phyloP scores from a whole-genome alignment of 2,888 invertebrate genomes.

The Harpalus rufipes region DNA sequence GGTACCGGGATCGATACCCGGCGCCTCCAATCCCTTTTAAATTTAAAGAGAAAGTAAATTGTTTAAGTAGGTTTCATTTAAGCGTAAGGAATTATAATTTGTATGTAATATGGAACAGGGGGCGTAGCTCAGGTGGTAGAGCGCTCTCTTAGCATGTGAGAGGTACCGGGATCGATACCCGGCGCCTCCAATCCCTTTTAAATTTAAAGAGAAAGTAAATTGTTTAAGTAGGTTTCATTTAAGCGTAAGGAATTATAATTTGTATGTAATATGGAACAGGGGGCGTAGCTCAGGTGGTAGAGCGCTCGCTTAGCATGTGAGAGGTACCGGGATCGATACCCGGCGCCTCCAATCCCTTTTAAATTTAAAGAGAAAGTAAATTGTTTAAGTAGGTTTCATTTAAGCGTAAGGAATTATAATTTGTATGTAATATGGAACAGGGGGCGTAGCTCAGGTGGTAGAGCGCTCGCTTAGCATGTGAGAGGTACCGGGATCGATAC shows the following conservation, averaged over 20 bases:
- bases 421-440: too few relatives aligned
- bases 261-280: slow-evolving; percentile 30
- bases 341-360: slow-evolving; percentile 74
- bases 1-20: slow-evolving; percentile 80
- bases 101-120: slow-evolving; percentile 57
- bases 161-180: slow-evolving; percentile 80
- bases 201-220: too few relatives aligned
- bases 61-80: too few relatives aligned
- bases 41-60: too few relatives aligned
- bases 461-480: slow-evolving; percentile 81
- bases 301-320: slow-evolving; percentile 81
- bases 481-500: slow-evolving; percentile 81
- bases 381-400: too few relatives aligned
- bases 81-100: too few relatives aligned
- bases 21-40: slow-evolving; percentile 73
- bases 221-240: too few relatives aligned
- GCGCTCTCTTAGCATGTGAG: slow-evolving; percentile 81
- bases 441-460: too few relatives aligned
- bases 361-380: too few relatives aligned
- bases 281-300: slow-evolving; percentile 80
- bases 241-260: too few relatives aligned
- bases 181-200: slow-evolving; percentile 74
- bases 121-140: slow-evolving; percentile 80
- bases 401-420: too few relatives aligned
- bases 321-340: slow-evolving; percentile 81